A percentile compares a stretch with the other conserved stretches of the same genome.
Conservation (phyloP, 1,140 invertebrate genomes). For the Drosophila eugracilis region DNA sequence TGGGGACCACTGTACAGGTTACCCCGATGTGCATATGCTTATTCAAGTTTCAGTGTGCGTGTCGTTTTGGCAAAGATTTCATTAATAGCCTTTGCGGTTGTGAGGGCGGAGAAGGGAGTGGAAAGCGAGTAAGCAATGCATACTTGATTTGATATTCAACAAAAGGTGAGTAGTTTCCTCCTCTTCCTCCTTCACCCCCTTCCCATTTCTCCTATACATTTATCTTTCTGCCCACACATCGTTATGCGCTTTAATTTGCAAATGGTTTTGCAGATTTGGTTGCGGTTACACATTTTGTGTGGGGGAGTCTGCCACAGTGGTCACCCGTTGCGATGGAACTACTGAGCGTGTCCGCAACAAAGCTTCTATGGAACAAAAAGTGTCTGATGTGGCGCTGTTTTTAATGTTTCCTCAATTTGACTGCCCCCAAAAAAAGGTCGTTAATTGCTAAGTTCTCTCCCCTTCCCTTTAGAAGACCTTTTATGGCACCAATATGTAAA, state of each 20-base stretch:
- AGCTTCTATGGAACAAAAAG: constrained; percentile 29
- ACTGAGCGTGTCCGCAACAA: constrained; percentile 15
- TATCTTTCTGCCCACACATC: constrained; percentile 46
- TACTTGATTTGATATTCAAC: constrained; percentile 60
- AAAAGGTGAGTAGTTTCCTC: constrained; percentile 44
- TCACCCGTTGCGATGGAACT: constrained; percentile 21
- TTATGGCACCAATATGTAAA: constrained; percentile 13
- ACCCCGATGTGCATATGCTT: constrained; percentile 18
- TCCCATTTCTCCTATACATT: constrained; percentile 1
- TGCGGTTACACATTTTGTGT: constrained; percentile 36
- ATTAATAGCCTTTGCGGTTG: constrained; percentile 69
- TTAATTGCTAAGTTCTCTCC: constrained; percentile 35
- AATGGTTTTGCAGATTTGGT: constrained; percentile 54
- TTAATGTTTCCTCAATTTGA: constrained; percentile 73
- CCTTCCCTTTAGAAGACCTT: constrained; percentile 12
- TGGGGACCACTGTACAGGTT: constrained; percentile 8
- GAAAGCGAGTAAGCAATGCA: constrained; percentile 43
- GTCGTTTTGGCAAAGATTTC: constrained; percentile 73
- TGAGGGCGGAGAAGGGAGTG: constrained; percentile 9
- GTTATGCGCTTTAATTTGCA: constrained; percentile 65
- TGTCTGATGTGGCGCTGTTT: constrained; percentile 26
- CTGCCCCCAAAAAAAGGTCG: constrained; percentile 33
- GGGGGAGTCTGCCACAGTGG: constrained; percentile 35
- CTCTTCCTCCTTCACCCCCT: not conserved
- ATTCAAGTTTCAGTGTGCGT: constrained; percentile 47